Evolutionary conservation across 2,113 vertebrate genomes (phyloP).

Genomic region (Brachionichthys hirsutus): DNA sequence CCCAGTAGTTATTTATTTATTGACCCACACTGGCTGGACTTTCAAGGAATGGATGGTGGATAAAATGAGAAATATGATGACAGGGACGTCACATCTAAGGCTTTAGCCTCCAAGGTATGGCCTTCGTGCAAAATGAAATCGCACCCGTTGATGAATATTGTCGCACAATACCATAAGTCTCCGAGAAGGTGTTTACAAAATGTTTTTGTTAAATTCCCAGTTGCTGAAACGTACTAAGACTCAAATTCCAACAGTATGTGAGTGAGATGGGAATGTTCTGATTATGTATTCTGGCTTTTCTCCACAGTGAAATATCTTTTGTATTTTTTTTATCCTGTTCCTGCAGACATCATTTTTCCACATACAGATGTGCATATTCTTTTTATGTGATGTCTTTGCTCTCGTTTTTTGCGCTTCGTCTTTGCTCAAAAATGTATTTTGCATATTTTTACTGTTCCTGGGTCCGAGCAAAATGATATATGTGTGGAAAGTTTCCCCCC

Average conservation of each 20-base stretch:
- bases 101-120: too few relatives aligned
- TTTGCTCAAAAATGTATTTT: neutral
- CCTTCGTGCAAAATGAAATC: too few relatives aligned
- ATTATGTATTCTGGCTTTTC: neutral
- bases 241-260: constrained; percentile 1
- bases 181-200: too few relatives aligned
- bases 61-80: too few relatives aligned
- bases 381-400: neutral
- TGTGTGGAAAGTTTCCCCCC: neutral
- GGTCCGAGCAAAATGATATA: neutral
- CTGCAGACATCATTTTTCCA: neutral
- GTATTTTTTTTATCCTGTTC: neutral
- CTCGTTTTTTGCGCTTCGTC: neutral
- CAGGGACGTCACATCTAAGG: too few relatives aligned
- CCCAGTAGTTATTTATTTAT: constrained; percentile 48
- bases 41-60: constrained; percentile 23
- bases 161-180: too few relatives aligned
- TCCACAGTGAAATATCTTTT: neutral
- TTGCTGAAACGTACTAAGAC: too few relatives aligned
- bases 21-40: constrained; percentile 18
- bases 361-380: neutral
- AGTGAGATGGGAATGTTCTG: neutral
- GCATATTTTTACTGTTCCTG: neutral
- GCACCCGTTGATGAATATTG: too few relatives aligned
- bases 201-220: too few relatives aligned